A percentile compares a stretch with the other conserved stretches of the same genome.
phyloP scores from a whole-genome alignment of 2,888 invertebrate species.

The Hybos culiciformis region DNA sequence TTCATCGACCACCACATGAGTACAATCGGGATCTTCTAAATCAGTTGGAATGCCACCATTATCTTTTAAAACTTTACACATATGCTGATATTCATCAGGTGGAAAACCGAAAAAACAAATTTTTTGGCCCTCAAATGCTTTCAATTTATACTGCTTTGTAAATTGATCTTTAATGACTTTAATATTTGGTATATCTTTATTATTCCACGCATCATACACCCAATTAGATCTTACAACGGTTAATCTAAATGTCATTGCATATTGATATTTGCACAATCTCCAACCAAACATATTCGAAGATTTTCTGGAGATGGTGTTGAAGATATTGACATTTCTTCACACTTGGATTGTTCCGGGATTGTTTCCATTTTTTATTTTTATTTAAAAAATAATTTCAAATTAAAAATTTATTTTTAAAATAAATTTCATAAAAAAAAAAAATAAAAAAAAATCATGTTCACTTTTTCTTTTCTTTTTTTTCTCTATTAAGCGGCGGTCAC shows the following conservation, averaged over 20 bases:
- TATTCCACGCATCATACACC: conserved; percentile 80
- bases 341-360: too few relatives aligned
- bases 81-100: conserved; percentile 78
- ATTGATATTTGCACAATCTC: too few relatives aligned
- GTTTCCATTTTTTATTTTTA: too few relatives aligned
- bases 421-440: too few relatives aligned
- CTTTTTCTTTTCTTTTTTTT: too few relatives aligned
- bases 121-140: conserved; percentile 75
- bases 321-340: too few relatives aligned
- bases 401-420: too few relatives aligned
- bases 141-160: conserved; percentile 59
- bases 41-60: conserved; percentile 73
- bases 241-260: conserved; percentile 78
- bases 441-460: too few relatives aligned
- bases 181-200: conserved; percentile 54
- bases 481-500: too few relatives aligned
- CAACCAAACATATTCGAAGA: too few relatives aligned
- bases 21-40: conserved; percentile 69
- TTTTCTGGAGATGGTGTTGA: too few relatives aligned
- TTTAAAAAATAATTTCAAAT: too few relatives aligned
- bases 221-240: conserved; percentile 80
- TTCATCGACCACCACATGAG: conserved; percentile 87
- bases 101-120: conserved; percentile 85
- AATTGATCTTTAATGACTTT: conserved; percentile 56
- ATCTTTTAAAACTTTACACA: conserved; percentile 75